Conservation (phyloP, 2,888 invertebrate species). For the Nomada lathburiana region DNA sequence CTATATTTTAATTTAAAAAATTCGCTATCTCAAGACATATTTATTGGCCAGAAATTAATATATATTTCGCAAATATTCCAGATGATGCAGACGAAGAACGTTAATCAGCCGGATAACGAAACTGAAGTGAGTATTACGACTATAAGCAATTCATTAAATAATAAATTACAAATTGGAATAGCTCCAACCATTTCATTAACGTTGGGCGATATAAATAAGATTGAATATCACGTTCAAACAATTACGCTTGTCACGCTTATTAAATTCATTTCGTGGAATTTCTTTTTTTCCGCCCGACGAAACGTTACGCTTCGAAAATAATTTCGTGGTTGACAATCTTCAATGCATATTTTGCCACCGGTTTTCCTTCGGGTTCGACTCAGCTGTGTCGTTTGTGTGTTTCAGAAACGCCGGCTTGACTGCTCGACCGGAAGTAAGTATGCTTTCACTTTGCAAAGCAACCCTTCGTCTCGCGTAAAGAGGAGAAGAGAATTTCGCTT, state of each 20-base stretch:
- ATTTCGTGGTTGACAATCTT: background rate
- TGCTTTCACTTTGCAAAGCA: slow-evolving; percentile 46
- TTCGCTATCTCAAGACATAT: too few species aligned
- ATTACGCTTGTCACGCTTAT: too few species aligned
- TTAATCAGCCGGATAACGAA: slow-evolving; percentile 68
- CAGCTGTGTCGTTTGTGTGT: slow-evolving; percentile 39
- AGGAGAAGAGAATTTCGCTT: slow-evolving; percentile 39
- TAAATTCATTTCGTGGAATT: background rate
- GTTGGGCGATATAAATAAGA: too few species aligned
- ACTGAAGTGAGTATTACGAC: slow-evolving; percentile 67
- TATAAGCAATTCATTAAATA: background rate
- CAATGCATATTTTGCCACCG: background rate
- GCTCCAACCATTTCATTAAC: too few species aligned
- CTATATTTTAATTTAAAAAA: too few species aligned
- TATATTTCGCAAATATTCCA: slow-evolving; percentile 39
- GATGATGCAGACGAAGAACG: slow-evolving; percentile 76
- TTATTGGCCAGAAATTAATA: too few species aligned
- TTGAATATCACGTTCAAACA: too few species aligned
- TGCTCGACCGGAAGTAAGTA: slow-evolving; percentile 63
- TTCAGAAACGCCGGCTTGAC: slow-evolving; percentile 61
- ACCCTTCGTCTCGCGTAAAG: slow-evolving; percentile 11
- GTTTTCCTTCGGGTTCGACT: slow-evolving; percentile 22
- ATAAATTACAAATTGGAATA: too few species aligned
- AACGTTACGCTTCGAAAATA: background rate
- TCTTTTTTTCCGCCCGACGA: background rate